Percentiles rank a stretch among this genome's conserved stretches.
Conservation (phyloP, 2,888 invertebrate genomes). For the Tetramorium bicarinatum region DNA sequence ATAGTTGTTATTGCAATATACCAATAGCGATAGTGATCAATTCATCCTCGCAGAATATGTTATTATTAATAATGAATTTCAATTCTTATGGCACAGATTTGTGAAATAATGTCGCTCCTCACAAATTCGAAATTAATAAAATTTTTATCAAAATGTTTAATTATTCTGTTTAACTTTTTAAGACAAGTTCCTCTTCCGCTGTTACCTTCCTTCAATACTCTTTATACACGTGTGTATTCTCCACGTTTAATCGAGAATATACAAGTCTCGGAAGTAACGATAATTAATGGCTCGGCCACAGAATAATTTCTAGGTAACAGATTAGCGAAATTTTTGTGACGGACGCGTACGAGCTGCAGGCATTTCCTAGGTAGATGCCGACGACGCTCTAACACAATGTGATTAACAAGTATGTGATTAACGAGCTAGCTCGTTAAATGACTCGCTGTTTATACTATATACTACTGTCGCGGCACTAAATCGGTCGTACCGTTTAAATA, state of each 20-base stretch:
- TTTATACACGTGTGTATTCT: not conserved
- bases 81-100: not conserved
- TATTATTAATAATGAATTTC: constrained; percentile 19
- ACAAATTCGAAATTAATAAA: not conserved
- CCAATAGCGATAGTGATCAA: constrained; percentile 62
- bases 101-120: not conserved
- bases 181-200: not conserved
- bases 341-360: constrained; percentile 19
- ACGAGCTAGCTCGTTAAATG: constrained; percentile 68
- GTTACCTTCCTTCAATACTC: not conserved
- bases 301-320: constrained; percentile 44
- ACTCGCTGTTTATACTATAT: constrained; percentile 63
- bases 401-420: constrained; percentile 70
- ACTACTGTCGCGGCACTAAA: constrained; percentile 58
- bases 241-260: constrained; percentile 9
- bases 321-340: constrained; percentile 56
- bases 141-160: constrained; percentile 13
- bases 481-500: constrained; percentile 72
- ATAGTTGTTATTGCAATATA: constrained; percentile 64
- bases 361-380: constrained; percentile 49
- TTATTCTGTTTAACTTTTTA: not conserved
- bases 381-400: constrained; percentile 55
- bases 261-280: constrained; percentile 2
- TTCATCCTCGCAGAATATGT: constrained; percentile 46
- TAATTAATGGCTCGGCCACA: constrained; percentile 40